Percentiles rank a stretch among this genome's conserved stretches.
Conservation (phyloP, 2,888 invertebrate species). For the Tigriopus californicus region DNA sequence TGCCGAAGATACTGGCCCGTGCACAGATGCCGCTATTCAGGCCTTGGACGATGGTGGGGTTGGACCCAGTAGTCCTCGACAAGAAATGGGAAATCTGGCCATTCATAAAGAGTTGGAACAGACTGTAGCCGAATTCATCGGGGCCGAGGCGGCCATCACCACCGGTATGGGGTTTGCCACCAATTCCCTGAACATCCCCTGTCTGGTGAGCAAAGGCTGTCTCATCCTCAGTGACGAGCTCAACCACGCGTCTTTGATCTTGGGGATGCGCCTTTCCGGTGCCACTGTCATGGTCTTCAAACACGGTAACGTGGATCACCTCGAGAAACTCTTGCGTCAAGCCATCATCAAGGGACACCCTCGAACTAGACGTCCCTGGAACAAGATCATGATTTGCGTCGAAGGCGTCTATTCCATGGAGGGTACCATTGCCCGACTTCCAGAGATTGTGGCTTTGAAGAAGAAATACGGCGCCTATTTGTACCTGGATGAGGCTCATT, state of each 20-base stretch:
- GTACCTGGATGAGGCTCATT: conserved; percentile 30
- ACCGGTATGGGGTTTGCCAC: conserved; percentile 39
- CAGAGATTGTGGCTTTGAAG: conserved; percentile 28
- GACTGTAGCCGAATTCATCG: conserved; percentile 32
- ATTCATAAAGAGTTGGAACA: conserved; percentile 31
- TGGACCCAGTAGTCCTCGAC: conserved; percentile 41
- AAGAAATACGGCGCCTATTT: conserved; percentile 31
- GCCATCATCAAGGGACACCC: conserved; percentile 61
- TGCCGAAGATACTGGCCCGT: conserved; percentile 57
- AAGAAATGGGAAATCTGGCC: conserved; percentile 48
- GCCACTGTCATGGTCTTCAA: conserved; percentile 33
- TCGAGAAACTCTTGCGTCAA: conserved; percentile 54
- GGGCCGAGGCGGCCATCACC: conserved; percentile 33
- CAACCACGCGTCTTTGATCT: conserved; percentile 35
- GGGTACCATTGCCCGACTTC: conserved; percentile 28
- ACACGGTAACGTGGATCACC: conserved; percentile 46
- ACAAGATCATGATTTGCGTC: conserved; percentile 28
- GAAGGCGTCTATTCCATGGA: conserved; percentile 32
- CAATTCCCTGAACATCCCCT: conserved; percentile 35
- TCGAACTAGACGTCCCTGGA: conserved; percentile 31
- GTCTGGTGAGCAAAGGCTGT: conserved; percentile 32
- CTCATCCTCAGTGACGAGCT: conserved; percentile 35
- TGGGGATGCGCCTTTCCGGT: conserved; percentile 34
- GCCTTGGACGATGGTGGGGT: too few species aligned
- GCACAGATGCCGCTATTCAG: conserved; percentile 48